Conservation (phyloP, 2,888 invertebrate genomes). For the Eupithecia inturbata region DNA sequence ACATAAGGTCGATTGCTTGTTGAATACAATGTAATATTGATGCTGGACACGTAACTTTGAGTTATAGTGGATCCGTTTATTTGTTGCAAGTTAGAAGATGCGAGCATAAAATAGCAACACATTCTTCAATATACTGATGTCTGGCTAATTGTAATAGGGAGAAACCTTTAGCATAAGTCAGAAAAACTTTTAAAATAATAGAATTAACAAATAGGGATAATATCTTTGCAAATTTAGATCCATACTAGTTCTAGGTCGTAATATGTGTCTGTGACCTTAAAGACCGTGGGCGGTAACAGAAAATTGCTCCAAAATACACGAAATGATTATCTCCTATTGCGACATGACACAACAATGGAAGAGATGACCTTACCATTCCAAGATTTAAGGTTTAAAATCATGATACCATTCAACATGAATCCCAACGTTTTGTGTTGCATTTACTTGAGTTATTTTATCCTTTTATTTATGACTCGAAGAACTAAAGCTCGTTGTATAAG, state of each 20-base stretch:
- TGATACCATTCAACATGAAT: slow-evolving; percentile 50
- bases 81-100: neutral
- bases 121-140: neutral
- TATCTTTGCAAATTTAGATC: neutral
- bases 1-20: slow-evolving; percentile 49
- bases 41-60: slow-evolving; percentile 28
- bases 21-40: slow-evolving; percentile 49
- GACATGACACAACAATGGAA: slow-evolving; percentile 75
- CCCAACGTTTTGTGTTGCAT: slow-evolving; percentile 47
- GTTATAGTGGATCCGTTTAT: slow-evolving; percentile 22
- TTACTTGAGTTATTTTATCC: slow-evolving; percentile 42
- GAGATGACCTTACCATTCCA: slow-evolving; percentile 71
- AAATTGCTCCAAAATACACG: slow-evolving; percentile 78
- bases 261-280: slow-evolving; percentile 34
- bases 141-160: neutral
- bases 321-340: slow-evolving; percentile 76
- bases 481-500: slow-evolving; percentile 33
- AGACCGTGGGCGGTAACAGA: slow-evolving; percentile 65
- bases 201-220: neutral
- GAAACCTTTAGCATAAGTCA: neutral
- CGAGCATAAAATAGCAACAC: neutral
- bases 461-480: slow-evolving; percentile 39
- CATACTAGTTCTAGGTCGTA: slow-evolving; percentile 33
- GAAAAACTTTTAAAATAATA: neutral
- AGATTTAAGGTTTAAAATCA: slow-evolving; percentile 59